Evolutionary conservation across 2,113 vertebrate genomes (phyloP).

Genomic region (Oreochromis tanganicae): DNA sequence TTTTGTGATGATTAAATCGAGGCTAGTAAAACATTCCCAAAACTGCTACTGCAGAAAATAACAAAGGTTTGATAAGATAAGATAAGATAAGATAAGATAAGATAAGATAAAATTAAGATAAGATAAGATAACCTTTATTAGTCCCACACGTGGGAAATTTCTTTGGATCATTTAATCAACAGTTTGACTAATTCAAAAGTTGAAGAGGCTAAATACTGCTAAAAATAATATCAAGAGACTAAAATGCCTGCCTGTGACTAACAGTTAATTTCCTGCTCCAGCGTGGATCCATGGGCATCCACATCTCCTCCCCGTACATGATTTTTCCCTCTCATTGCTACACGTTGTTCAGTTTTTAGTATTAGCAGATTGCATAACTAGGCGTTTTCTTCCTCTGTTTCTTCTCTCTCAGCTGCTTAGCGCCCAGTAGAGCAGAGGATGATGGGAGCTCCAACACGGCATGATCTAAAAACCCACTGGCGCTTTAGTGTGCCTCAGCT

Average conservation of each 20-base stretch:
- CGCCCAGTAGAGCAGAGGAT: constrained; percentile 57
- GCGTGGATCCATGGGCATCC: not conserved
- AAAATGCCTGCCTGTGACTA: not conserved
- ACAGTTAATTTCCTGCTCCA: not conserved
- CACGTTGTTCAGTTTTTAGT: not conserved
- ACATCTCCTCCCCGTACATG: not conserved
- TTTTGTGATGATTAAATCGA: not conserved
- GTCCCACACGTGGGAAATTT: too few relatives aligned
- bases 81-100: too few relatives aligned
- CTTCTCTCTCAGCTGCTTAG: constrained; percentile 58
- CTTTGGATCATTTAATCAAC: not conserved
- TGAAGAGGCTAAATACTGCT: not conserved
- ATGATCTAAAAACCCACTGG: constrained; percentile 70
- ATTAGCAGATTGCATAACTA: constrained; percentile 48
- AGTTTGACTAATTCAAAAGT: not conserved
- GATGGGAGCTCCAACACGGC: constrained; percentile 67
- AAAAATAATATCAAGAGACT: not conserved
- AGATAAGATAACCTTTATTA: too few relatives aligned
- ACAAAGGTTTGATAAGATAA: not conserved
- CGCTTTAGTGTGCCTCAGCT: constrained; percentile 64
- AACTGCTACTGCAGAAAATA: not conserved
- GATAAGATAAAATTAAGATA: too few relatives aligned
- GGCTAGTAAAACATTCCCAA: not conserved
- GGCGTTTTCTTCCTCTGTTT: constrained; percentile 38
- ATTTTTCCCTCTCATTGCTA: not conserved